Evolutionary conservation across 2,888 invertebrate genomes (phyloP).

Genomic region (Diplolepis rosae): DNA sequence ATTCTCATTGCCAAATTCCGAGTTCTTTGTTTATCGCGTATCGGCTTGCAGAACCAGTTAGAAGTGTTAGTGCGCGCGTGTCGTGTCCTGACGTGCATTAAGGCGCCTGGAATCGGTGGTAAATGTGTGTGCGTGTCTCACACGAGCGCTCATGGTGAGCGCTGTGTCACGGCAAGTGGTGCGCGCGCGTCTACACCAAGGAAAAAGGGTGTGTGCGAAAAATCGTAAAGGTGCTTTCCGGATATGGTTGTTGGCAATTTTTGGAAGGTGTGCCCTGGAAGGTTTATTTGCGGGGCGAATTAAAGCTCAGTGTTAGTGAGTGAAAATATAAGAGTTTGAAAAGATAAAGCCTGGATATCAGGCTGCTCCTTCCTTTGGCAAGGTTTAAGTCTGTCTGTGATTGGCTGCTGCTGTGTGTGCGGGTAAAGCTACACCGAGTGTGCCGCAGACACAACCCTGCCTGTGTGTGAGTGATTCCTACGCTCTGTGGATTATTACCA

Average conservation of each 20-base stretch:
- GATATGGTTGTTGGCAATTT: conserved; percentile 24
- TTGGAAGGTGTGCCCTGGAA: background rate
- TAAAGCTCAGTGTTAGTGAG: background rate
- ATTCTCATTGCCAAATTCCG: conserved; percentile 33
- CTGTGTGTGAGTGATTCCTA: conserved; percentile 4
- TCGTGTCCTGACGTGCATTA: conserved; percentile 42
- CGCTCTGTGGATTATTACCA: conserved; percentile 16
- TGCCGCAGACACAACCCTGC: conserved; percentile 4
- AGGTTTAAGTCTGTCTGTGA: conserved; percentile 5
- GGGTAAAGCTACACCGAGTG: conserved; percentile 1
- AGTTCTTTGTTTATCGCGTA: background rate
- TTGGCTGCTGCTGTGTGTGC: background rate
- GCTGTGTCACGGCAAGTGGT: conserved; percentile 39
- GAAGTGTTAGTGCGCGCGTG: conserved; percentile 33
- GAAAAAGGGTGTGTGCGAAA: conserved; percentile 47
- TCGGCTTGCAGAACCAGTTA: conserved; percentile 1
- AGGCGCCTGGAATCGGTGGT: conserved; percentile 33
- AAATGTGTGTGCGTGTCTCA: conserved; percentile 30
- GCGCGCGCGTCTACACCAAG: conserved; percentile 26
- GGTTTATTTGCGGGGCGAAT: background rate
- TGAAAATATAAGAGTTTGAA: background rate
- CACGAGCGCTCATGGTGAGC: background rate
- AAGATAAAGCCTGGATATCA: background rate
- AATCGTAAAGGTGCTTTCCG: conserved; percentile 37
- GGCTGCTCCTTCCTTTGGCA: conserved; percentile 14